A percentile compares a stretch with the other conserved stretches of the same genome.
Conservation (phyloP, 2,113 vertebrate species). For the Microcebus tavaratra region DNA sequence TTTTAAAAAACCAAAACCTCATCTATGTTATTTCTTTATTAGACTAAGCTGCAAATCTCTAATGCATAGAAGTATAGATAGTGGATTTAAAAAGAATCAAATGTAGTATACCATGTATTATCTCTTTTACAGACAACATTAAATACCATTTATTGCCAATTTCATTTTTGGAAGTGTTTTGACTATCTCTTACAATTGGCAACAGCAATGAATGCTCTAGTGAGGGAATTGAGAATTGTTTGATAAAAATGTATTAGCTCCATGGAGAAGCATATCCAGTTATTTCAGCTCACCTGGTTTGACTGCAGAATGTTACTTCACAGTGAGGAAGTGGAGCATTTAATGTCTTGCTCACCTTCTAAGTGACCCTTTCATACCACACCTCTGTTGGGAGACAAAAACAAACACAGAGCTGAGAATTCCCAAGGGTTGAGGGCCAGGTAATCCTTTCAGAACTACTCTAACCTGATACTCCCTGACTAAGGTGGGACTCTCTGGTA, state of each 20-base stretch:
- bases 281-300: constrained; percentile 78
- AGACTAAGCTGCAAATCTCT: neutral
- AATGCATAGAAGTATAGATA: neutral
- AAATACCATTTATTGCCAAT: neutral
- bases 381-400: constrained; percentile 85
- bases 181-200: neutral
- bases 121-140: neutral
- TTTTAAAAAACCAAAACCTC: neutral
- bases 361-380: constrained; percentile 83
- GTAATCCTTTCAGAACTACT: constrained; percentile 84
- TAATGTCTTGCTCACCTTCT: constrained; percentile 78
- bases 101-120: neutral
- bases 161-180: neutral
- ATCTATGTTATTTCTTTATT: neutral
- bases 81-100: neutral
- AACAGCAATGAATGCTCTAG: neutral
- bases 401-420: constrained; percentile 85
- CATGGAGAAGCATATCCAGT: constrained; percentile 54
- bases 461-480: constrained; percentile 82
- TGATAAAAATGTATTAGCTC: constrained; percentile 50
- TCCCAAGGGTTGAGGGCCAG: constrained; percentile 85
- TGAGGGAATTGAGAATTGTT: neutral
- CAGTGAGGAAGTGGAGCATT: constrained; percentile 74
- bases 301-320: constrained; percentile 76
- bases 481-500: constrained; percentile 80